Evolutionary conservation across 2,888 invertebrate species (phyloP), one percentile per base, ranked within the genome.

Genomic region (Leptopilina myrica): DNA sequence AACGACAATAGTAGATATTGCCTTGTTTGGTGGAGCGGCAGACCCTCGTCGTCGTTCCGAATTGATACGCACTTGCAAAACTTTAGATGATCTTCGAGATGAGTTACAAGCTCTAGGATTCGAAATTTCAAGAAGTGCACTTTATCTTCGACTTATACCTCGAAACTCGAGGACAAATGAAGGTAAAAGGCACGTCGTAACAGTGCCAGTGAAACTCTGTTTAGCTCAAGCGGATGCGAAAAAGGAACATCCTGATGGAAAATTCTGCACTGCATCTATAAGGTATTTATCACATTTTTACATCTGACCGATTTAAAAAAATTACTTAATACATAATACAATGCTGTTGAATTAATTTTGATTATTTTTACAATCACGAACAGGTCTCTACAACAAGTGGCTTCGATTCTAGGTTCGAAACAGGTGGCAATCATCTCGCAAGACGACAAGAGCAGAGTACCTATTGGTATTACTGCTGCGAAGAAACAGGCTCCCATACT

Each of bases 401-500:
- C 20, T 3, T 62, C 62, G 20, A 62, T 62, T 20, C 9, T 62
- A 20, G 62, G 15, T 62, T 20, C n/a, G 9, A 15, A 8, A 62
- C 8, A 46, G 11, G 56, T 66, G 26, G 64, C 49, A 11, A 77
- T 14, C 20, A 76, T 66, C 80, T 83, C 75, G 20, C 62, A 62
- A 62, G 85, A 87, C 79, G 83, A 85, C 12, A 77, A 77, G 6
- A 15, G 15, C 9, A 85, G 88, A 53, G 87, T 91, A 4, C 88
- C 90, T 12, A 43, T 7, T 43, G 43, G 91, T 33, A 56, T 90
- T 62, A 85, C 90, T 33, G 90, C 91, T 59, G 92, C 89, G 78
- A 90, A 89, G 76, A 88, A 87, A 75, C 91, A 92, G 86, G 86
- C 87, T n/a, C 89, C 88, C 14, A 78, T 89, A 11, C 75, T 89